These are phyloP conservation scores for Trachurus trachurus DNA, from an alignment of 2,797 vertebrate species.

Conservation along the genomic window DNA sequence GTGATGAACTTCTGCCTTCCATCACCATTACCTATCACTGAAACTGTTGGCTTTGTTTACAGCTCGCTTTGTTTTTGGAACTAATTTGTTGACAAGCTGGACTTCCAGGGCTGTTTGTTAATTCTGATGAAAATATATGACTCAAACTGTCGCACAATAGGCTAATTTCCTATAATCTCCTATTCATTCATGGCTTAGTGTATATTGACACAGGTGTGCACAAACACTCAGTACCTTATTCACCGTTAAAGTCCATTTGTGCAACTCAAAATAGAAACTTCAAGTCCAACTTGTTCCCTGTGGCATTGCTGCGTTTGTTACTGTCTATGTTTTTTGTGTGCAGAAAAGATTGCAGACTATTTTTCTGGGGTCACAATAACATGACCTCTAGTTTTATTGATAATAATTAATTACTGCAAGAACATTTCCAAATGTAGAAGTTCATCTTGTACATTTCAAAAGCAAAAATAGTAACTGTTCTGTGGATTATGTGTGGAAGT, in stretches of 20 bases:
- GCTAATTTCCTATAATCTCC: not conserved
- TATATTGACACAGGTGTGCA: constrained; percentile 3
- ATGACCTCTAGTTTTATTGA: not conserved
- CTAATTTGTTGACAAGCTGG: constrained; percentile 18
- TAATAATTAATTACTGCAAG: not conserved
- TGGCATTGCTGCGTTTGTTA: constrained; percentile 12
- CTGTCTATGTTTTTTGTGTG: constrained; percentile 2
- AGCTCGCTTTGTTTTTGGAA: not conserved
- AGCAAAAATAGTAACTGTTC: not conserved
- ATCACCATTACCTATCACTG: not conserved
- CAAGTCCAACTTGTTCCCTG: constrained; percentile 62
- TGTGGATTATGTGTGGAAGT: too few relatives aligned
- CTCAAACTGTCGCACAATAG: not conserved
- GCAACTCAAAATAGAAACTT: constrained; percentile 20
- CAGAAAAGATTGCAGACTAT: not conserved
- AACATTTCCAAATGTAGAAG: not conserved
- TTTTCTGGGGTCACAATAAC: not conserved
- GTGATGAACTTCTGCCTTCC: constrained; percentile 4
- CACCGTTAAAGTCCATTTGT: constrained; percentile 25
- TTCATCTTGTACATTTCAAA: not conserved
- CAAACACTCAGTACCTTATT: not conserved
- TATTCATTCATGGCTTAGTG: not conserved
- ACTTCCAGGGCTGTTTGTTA: constrained; percentile 15
- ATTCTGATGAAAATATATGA: constrained; percentile 28
- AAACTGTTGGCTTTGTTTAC: not conserved